Evolutionary conservation across 2,797 vertebrate genomes (phyloP), one percentile per base, ranked within the genome.

Genomic region (Eulemur mongoz): DNA sequence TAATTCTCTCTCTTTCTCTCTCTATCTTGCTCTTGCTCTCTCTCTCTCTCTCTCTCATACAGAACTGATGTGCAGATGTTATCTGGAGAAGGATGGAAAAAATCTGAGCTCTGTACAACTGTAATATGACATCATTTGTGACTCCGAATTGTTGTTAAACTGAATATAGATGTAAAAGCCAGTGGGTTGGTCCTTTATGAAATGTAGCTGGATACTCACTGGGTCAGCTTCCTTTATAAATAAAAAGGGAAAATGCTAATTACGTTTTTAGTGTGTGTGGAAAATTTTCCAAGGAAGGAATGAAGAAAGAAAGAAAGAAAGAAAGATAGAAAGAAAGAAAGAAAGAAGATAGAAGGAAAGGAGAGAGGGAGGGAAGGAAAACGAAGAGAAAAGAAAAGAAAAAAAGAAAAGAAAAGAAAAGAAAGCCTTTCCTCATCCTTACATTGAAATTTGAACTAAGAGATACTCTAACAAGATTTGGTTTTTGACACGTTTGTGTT

Each of bases 201-300:
- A 80, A 94, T 94, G 80, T 73, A 48, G 11, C 50, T 95, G 13
- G n/a, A 63, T 30, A 11, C 4, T 88, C 45, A 40, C 65, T 76
- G 35, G 45, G 20, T 96, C 23, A 32, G 32, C 8, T 92, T 94
- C 61, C n/a, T 96, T 92, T 93, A 48, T 69, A 83, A 94, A 95
- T n/a, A 45, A 88, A 91, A 25, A 52, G 45, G 8, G 48, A 89
- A 95, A 96, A 48, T 87, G 50, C 22, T 50, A 90, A 93, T 81
- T 92, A 69, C 25, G 59, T 84, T 43, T 91, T 97, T 70, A 82
- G n/a, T 52, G 5, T 67, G 17, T 78, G 48, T 93, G 18, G 54
- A 90, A 90, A 63, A 78, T 50, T 91, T 83, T 40, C 40, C 5
- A 72, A 65, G 13, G 32, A n/a, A 40, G 5, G 40, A 40, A 40